These are phyloP conservation scores for Platalea minor DNA, from an alignment of 2,797 vertebrate genomes.

Conservation along the genomic window DNA sequence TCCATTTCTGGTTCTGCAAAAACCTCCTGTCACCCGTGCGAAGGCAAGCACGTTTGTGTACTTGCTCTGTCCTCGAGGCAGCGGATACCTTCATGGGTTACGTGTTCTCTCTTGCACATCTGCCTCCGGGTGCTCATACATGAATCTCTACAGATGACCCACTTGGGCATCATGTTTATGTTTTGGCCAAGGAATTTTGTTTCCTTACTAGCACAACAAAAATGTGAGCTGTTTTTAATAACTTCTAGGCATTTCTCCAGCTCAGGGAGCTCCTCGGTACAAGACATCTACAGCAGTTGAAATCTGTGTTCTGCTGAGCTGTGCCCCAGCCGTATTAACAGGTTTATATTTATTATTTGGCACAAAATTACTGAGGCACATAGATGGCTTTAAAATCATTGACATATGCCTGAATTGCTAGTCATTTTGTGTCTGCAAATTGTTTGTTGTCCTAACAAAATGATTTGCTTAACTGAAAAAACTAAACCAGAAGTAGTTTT, in stretches of 20 bases:
- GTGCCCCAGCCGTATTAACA: background rate
- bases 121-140: background rate
- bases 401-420: background rate
- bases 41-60: background rate
- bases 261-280: background rate
- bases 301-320: background rate
- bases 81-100: background rate
- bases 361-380: background rate
- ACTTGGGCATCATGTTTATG: background rate
- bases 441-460: background rate
- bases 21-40: rapidly evolving
- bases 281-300: background rate
- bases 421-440: background rate
- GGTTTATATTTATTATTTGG: background rate
- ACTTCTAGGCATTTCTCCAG: background rate
- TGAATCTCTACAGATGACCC: background rate
- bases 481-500: background rate
- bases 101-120: background rate
- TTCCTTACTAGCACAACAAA: background rate
- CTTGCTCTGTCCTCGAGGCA: background rate
- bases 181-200: background rate
- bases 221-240: background rate
- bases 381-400: background rate
- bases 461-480: background rate
- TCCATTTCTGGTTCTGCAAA: background rate